Evolutionary conservation across 2,797 vertebrate species (phyloP).

Genomic region (Protonibea diacanthus): DNA sequence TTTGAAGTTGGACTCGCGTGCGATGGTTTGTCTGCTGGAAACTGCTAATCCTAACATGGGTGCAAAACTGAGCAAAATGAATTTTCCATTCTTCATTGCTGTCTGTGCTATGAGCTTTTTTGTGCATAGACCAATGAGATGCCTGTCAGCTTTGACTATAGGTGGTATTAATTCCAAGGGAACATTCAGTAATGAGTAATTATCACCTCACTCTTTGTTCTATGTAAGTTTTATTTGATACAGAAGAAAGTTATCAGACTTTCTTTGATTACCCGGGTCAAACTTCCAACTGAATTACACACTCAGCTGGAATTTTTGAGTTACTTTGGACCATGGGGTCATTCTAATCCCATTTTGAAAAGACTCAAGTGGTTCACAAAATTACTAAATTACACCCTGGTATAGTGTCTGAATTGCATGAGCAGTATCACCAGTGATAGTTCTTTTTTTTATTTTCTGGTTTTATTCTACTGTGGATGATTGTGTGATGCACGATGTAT

Average conservation of each 20-base stretch:
- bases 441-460: too few relatives aligned
- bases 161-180: constrained; percentile 18
- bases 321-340: constrained; percentile 27
- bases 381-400: neutral
- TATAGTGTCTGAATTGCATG: constrained; percentile 1
- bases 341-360: constrained; percentile 33
- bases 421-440: constrained; percentile 3
- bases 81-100: constrained; percentile 15
- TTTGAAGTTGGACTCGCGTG: constrained; percentile 26
- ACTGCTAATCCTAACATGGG: constrained; percentile 20
- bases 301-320: constrained; percentile 21
- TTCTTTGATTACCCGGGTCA: constrained; percentile 23
- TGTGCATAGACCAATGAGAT: constrained; percentile 20
- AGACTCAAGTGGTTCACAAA: constrained; percentile 14
- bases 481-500: constrained; percentile 25
- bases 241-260: constrained; percentile 32
- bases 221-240: constrained; percentile 30
- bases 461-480: constrained; percentile 7
- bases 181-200: constrained; percentile 30
- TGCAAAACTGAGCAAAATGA: constrained; percentile 28
- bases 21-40: constrained; percentile 17
- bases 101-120: constrained; percentile 3
- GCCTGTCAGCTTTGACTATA: constrained; percentile 13
- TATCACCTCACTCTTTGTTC: constrained; percentile 33
- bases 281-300: constrained; percentile 36